These are phyloP conservation scores for Indicator indicator DNA, from an alignment of 2,113 vertebrate species.

Conservation along the genomic window DNA sequence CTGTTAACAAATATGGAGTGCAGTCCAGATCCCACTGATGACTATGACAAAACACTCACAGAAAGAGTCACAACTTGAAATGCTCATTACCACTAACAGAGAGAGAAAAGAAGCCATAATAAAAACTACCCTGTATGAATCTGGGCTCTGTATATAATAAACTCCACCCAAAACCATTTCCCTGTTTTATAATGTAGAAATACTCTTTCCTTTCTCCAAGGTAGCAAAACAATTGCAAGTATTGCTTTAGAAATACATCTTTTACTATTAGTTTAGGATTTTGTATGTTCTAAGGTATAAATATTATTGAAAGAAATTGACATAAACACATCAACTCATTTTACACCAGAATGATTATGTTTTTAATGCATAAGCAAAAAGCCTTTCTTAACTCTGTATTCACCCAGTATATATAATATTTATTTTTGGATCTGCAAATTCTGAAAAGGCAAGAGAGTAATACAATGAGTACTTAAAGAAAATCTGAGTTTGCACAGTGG, in stretches of 20 bases:
- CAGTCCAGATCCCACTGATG: not conserved
- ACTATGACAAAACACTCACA: not conserved
- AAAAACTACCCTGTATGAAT: not conserved
- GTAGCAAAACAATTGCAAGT: not conserved
- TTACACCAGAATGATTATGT: not conserved
- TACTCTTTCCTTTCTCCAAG: not conserved
- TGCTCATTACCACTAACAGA: not conserved
- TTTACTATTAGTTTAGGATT: not conserved
- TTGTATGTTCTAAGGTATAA: not conserved
- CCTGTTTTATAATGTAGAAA: not conserved
- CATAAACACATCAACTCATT: not conserved
- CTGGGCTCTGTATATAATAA: not conserved
- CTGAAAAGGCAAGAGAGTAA: not conserved
- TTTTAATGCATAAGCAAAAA: not conserved
- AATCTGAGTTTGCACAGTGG: not conserved
- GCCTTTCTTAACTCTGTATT: not conserved
- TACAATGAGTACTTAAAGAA: not conserved
- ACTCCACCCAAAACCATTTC: not conserved
- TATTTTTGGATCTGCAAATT: not conserved
- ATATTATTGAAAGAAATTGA: not conserved
- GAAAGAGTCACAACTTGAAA: not conserved
- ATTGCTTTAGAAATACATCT: not conserved
- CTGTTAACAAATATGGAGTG: not conserved
- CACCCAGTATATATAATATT: not conserved
- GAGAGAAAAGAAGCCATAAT: not conserved